Base-by-base conservation (phyloP, 2,888 invertebrate genomes). In the Bombylius major region DNA sequence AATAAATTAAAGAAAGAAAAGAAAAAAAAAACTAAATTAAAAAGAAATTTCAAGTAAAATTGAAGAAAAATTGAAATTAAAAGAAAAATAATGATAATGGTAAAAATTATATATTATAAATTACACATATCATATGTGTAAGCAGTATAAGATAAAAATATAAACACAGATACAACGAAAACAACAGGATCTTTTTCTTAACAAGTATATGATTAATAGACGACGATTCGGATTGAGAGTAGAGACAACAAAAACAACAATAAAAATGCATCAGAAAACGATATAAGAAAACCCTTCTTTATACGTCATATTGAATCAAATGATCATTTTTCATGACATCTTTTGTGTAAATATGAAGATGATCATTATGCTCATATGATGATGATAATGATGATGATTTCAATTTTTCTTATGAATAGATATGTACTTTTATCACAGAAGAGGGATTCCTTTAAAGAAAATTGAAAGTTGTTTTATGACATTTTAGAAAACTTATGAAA, bases 361-460 rank as follows among this genome's bases (percentile, higher is more conserved):
- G 34, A 36, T 8, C 6, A 42, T 11, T 42, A 42, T 42, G 39
- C 8, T 42, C 8, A 42, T 42, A 42, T 42, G 39, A 11, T 42
- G 39, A 42, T 42, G 39, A 5, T 42, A 11, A 11, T 42, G 39
- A 11, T 42, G 39, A 42, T 42, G 39, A 42, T 42, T 42, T 42
- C 12, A 42, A 11, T 7, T 33, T 11, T n/a, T n/a, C n/a, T n/a
- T n/a, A n/a, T n/a, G n/a, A n/a, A n/a, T n/a, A n/a, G n/a, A n/a
- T n/a, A n/a, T n/a, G 8, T 42, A 11, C 11, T 9, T 36, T 8
- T 23, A 23, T 23, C 23, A 50, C 7, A 53, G 47, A 39, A 47
- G 33, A 49, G 46, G 50, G 52, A 42, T 56, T 34, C 50, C 56
- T 36, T 53, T 46, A 42, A 56, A 53, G 36, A 52, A 56, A 56